These are phyloP conservation scores for Laticauda laticaudata DNA, from an alignment of 2,113 vertebrate species.

Conservation along the genomic window DNA sequence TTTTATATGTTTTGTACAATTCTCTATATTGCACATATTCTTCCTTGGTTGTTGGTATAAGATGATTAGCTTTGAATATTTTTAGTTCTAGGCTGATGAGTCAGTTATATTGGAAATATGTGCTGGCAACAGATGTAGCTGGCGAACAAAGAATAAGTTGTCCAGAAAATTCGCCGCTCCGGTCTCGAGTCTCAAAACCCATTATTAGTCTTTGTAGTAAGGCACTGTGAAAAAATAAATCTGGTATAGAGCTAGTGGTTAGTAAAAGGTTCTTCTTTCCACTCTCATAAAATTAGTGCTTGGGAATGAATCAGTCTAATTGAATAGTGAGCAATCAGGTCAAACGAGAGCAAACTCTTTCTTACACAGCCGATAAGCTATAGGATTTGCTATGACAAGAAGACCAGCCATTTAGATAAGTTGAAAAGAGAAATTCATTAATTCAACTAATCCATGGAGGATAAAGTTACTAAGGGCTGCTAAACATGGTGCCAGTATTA, in stretches of 20 bases:
- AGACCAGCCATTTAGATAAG: neutral
- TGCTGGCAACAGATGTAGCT: constrained; percentile 22
- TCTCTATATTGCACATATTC: constrained; percentile 59
- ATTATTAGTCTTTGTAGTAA: neutral
- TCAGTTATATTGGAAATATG: constrained; percentile 44
- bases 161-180: neutral
- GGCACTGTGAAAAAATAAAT: neutral
- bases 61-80: constrained; percentile 27
- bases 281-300: neutral
- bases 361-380: neutral
- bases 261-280: neutral
- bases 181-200: neutral
- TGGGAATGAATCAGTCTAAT: neutral
- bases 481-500: neutral
- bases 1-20: constrained; percentile 57
- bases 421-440: neutral
- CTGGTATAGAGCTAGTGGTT: neutral
- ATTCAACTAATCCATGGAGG: neutral
- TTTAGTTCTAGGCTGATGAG: constrained; percentile 31
- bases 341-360: neutral
- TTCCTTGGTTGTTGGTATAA: constrained; percentile 52
- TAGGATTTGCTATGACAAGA: neutral
- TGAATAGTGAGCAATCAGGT: neutral
- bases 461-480: neutral
- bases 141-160: constrained; percentile 8